phyloP scores from a whole-genome alignment of 2,113 vertebrate genomes.

The Halichoerus grypus region DNA sequence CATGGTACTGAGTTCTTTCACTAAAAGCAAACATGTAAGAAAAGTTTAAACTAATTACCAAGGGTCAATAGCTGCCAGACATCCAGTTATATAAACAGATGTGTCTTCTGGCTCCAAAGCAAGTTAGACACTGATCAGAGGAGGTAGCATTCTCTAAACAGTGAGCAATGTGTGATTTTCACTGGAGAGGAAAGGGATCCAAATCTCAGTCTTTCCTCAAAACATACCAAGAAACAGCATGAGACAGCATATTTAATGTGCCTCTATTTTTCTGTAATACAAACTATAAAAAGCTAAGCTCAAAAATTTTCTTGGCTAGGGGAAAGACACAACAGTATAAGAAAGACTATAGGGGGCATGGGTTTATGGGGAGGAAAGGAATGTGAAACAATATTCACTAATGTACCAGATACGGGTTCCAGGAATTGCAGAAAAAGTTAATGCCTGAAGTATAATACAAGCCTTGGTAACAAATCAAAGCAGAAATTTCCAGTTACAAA shows the following conservation, averaged over 20 bases:
- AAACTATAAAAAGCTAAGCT: constrained; percentile 53
- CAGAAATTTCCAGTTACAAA: constrained; percentile 44
- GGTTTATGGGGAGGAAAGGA: not conserved
- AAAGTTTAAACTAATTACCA: constrained; percentile 41
- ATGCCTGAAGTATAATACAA: not conserved
- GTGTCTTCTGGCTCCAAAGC: not conserved
- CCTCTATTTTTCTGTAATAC: constrained; percentile 46
- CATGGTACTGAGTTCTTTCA: not conserved
- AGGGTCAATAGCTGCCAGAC: not conserved
- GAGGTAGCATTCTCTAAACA: not conserved
- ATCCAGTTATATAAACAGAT: not conserved
- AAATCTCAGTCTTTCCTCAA: not conserved
- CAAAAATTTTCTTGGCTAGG: not conserved
- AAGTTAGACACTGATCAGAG: not conserved
- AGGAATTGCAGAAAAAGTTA: constrained; percentile 20
- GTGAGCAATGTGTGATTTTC: not conserved
- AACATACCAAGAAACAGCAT: not conserved
- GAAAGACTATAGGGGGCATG: not conserved
- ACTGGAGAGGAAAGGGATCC: not conserved
- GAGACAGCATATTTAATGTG: constrained; percentile 11
- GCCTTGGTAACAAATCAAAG: not conserved
- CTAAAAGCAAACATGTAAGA: not conserved
- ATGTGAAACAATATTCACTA: not conserved
- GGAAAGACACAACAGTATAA: constrained; percentile 3
- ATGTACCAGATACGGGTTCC: not conserved